Conservation (phyloP, 2,888 invertebrate species). For the Phania funesta region DNA sequence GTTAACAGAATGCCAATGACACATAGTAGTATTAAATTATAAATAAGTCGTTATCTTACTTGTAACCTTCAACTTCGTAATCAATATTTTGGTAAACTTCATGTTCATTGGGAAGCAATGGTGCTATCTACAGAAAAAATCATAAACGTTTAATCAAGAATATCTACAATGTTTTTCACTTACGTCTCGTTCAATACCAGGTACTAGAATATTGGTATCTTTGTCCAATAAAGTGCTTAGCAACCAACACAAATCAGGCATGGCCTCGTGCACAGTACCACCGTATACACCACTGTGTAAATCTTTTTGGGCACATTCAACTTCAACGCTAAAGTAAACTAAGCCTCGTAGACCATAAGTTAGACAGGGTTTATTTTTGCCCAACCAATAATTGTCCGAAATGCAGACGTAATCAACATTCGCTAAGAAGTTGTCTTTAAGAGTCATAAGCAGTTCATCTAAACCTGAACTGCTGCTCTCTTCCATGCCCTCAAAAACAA, state of each 20-base stretch:
- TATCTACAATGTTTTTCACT: slow-evolving; percentile 60
- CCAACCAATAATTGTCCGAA: slow-evolving; percentile 99
- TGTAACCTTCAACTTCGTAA: slow-evolving; percentile 91
- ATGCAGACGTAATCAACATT: slow-evolving; percentile 97
- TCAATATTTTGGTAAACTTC: slow-evolving; percentile 90
- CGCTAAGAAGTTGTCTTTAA: slow-evolving; percentile 88
- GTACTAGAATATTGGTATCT: slow-evolving; percentile 91
- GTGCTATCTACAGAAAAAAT: slow-evolving; percentile 79
- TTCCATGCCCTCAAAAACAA: slow-evolving; percentile 99
- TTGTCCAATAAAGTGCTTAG: slow-evolving; percentile 91
- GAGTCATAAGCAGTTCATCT: slow-evolving; percentile 88
- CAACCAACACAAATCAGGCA: slow-evolving; percentile 94
- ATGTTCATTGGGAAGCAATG: slow-evolving; percentile 86
- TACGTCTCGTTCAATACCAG: slow-evolving; percentile 92
- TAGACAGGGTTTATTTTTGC: slow-evolving; percentile 97
- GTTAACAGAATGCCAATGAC: not conserved
- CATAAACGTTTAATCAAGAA: not conserved
- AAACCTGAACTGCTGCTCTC: slow-evolving; percentile 98
- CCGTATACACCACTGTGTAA: slow-evolving; percentile 98
- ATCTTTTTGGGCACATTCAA: slow-evolving; percentile 94
- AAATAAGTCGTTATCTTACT: slow-evolving; percentile 78
- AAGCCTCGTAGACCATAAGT: slow-evolving; percentile 97
- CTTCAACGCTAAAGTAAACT: slow-evolving; percentile 93
- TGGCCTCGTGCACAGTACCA: slow-evolving; percentile 94
- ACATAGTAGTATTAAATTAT: not conserved